Conservation (phyloP, 2,113 vertebrate species). For the Rhabdomys dilectus region DNA sequence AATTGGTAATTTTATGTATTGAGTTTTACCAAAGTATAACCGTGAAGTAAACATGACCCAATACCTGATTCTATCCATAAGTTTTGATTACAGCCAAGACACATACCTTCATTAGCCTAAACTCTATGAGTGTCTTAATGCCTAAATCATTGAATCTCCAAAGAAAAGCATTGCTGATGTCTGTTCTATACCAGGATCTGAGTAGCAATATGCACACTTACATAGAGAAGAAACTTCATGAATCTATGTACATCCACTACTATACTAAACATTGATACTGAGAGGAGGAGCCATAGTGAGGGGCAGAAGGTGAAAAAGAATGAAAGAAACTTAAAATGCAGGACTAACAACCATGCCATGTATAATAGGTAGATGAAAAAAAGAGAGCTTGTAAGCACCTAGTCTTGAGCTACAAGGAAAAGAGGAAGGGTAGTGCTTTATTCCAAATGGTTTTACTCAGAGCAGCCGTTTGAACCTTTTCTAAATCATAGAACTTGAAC, state of each 20-base stretch:
- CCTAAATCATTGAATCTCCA: not conserved
- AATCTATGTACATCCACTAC: not conserved
- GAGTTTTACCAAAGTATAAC: not conserved
- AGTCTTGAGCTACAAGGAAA: not conserved
- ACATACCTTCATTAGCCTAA: not conserved
- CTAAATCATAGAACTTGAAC: not conserved
- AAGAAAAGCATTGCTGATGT: not conserved
- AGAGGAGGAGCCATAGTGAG: accelerated
- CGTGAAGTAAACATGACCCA: not conserved
- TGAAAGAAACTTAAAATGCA: not conserved
- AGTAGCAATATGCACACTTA: not conserved
- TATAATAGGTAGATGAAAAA: not conserved
- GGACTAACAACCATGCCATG: not conserved
- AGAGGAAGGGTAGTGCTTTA: not conserved
- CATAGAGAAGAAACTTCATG: not conserved
- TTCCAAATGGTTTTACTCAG: constrained; percentile 27
- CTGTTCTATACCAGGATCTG: not conserved
- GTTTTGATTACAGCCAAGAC: constrained; percentile 27
- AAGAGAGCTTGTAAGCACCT: not conserved
- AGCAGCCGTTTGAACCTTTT: not conserved
- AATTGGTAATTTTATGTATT: not conserved
- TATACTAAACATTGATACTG: not conserved
- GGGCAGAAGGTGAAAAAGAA: not conserved
- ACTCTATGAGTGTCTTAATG: not conserved
- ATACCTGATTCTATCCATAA: not conserved